Conservation (phyloP, 2,888 invertebrate species). For the Brenthis hecate region DNA sequence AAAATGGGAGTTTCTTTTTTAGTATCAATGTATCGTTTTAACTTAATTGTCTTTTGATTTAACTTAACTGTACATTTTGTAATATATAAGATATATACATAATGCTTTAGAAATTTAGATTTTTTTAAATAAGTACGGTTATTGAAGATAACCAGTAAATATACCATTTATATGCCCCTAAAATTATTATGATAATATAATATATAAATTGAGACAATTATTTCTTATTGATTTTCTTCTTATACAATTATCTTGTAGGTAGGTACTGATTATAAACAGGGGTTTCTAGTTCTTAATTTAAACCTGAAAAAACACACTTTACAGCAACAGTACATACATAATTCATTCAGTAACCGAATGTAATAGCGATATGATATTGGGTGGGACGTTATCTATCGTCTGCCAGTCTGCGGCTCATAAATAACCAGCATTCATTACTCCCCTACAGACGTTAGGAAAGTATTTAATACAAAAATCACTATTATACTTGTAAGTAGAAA, state of each 20-base stretch:
- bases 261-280: neutral
- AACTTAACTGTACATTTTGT: neutral
- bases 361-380: conserved; percentile 70
- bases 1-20: conserved; percentile 76
- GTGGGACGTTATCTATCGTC: conserved; percentile 66
- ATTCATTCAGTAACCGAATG: conserved; percentile 61
- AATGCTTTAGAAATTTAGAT: too few relatives aligned
- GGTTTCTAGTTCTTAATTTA: neutral
- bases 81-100: too few relatives aligned
- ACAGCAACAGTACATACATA: conserved; percentile 40
- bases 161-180: too few relatives aligned
- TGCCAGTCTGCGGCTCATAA: conserved; percentile 65
- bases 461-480: conserved; percentile 55
- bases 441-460: conserved; percentile 60
- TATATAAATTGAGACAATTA: neutral
- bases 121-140: too few relatives aligned
- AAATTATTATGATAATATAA: too few relatives aligned
- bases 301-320: conserved; percentile 34
- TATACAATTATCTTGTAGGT: neutral
- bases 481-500: conserved; percentile 47
- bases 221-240: neutral
- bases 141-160: too few relatives aligned
- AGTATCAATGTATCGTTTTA: conserved; percentile 35
- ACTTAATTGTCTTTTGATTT: conserved; percentile 26
- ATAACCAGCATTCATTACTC: conserved; percentile 70